Evolutionary conservation across 2,113 vertebrate genomes (phyloP), one percentile per base, ranked within the genome.

Genomic region (Ameiurus melas): DNA sequence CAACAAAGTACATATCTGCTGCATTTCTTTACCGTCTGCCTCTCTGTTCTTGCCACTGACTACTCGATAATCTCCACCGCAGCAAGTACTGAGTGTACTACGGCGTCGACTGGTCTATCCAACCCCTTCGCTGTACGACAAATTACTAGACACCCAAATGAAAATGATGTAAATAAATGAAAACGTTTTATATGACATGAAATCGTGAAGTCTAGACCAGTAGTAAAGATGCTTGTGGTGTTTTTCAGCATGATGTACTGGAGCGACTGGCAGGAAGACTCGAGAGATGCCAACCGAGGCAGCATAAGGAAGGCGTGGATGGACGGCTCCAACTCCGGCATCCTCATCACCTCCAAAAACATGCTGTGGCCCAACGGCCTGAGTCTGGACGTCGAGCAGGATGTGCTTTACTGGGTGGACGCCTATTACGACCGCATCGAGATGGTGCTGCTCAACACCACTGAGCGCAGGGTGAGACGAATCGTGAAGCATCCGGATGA

Each of bases 181-280:
- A 33, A 83, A 14, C 12, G 0, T 82, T 81, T 58, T 58, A 58
- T 58, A 43, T 36, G 55, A 36, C 58, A 60, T 62, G 55, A 58
- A 58, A 33, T 58, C 20, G 8, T 47, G n/a, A n/a, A n/a, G 51
- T 39, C 9, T 58, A 17, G 57, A 33, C 25, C n/a, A 27, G 70
- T 62, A 53, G 12, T 51, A 43, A n/a, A 57, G 77, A 57, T 83
- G 4, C 27, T 47, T 66, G 55, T 68, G 64, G 30, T 87, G 16
- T 47, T 0, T 89, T 83, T 77, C 93, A 99, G 98, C 88, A 99
- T 97, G 98, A 98, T 99, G 97, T 99, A 99, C 93, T 99, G 98
- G 98, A 99, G 98, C 0, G 98, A 99, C 95, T 99, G 98, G 98
- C 98, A 99, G 90, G 98, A 99, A 89, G 98, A 99, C 91, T 98